Conservation (phyloP, 2,113 vertebrate species). For the Osmerus mordax region DNA sequence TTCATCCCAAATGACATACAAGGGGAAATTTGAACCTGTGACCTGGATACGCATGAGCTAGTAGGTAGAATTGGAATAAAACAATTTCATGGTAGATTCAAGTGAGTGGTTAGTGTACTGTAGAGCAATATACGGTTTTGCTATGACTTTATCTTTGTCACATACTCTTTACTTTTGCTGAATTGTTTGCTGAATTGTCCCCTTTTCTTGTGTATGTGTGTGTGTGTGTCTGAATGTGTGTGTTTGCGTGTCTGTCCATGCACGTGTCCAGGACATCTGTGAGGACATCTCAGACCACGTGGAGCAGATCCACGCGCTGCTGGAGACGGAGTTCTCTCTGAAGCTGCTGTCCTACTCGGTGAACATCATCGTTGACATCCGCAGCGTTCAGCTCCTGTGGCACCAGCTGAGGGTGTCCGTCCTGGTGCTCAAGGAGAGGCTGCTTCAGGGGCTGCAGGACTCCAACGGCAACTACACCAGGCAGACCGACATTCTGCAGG, state of each 20-base stretch:
- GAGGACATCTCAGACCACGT: conserved; percentile 99
- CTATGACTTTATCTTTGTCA: no score
- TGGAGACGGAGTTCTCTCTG: conserved; percentile 97
- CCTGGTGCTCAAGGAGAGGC: conserved; percentile 92
- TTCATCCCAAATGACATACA: no score
- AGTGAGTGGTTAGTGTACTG: no score
- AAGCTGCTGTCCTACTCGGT: conserved; percentile 97
- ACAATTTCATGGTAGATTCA: no score
- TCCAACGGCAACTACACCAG: conserved; percentile 97
- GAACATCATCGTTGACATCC: conserved; percentile 96
- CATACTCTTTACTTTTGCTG: no score
- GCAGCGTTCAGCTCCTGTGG: conserved; percentile 92
- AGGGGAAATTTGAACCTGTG: no score
- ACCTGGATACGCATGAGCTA: no score
- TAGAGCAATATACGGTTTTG: no score
- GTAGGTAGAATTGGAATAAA: no score
- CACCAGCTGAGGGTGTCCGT: conserved; percentile 97
- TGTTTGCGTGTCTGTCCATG: conserved; percentile 19
- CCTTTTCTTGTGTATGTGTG: no score
- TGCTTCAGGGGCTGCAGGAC: conserved; percentile 97
- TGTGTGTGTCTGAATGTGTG: conserved; percentile 4
- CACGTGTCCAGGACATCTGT: conserved; percentile 85
- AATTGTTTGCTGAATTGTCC: no score
- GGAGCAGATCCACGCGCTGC: conserved; percentile 95
- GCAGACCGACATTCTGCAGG: conserved; percentile 95